Percentiles rank a stretch among this genome's conserved stretches.
Evolutionary conservation across 2,797 vertebrate species (phyloP).

Genomic region (Psittacula echo): DNA sequence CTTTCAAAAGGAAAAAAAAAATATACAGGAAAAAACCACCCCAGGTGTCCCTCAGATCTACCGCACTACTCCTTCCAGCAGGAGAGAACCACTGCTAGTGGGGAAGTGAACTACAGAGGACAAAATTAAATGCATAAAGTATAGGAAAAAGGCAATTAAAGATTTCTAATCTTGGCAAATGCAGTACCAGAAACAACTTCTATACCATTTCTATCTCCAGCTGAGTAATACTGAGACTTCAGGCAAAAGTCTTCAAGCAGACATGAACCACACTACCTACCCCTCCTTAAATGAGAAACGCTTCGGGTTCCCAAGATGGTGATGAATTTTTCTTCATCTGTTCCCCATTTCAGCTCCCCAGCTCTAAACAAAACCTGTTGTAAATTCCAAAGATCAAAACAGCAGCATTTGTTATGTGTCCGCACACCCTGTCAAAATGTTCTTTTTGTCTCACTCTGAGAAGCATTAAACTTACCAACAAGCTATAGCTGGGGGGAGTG

Average conservation of each 20-base stretch:
- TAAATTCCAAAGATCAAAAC: neutral
- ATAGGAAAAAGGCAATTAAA: neutral
- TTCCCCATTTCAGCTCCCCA: slow-evolving; percentile 92
- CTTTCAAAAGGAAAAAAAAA: neutral
- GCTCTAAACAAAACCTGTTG: slow-evolving; percentile 89
- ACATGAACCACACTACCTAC: slow-evolving; percentile 71
- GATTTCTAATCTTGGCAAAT: neutral
- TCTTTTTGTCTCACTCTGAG: neutral
- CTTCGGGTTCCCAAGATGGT: slow-evolving; percentile 92
- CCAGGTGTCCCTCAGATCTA: neutral
- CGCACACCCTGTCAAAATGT: neutral
- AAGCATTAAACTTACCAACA: neutral
- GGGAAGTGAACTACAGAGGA: neutral
- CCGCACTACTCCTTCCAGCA: neutral
- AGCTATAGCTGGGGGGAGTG: neutral
- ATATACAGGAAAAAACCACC: neutral
- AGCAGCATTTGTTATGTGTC: neutral
- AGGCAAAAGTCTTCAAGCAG: neutral
- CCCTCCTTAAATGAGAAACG: slow-evolving; percentile 85
- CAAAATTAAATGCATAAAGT: neutral
- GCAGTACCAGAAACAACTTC: neutral
- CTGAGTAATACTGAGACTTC: neutral
- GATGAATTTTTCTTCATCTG: slow-evolving; percentile 94
- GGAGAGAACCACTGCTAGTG: neutral
- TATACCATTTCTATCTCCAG: neutral